These are phyloP conservation scores for Anoura caudifer DNA, from an alignment of 2,113 vertebrate species.

Conservation along the genomic window DNA sequence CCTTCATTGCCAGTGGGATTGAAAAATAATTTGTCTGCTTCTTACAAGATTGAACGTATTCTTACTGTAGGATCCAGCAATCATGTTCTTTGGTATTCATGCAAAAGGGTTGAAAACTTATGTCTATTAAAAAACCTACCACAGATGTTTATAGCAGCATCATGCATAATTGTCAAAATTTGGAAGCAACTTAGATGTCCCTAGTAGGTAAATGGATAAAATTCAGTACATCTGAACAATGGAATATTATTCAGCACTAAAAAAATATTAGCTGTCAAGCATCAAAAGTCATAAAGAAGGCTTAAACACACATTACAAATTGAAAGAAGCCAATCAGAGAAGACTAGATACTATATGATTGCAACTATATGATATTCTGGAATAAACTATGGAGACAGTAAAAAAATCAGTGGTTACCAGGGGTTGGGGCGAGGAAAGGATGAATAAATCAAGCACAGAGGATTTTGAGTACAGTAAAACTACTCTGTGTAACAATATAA, in stretches of 20 bases:
- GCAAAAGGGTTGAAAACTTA: not conserved
- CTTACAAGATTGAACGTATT: not conserved
- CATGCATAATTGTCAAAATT: not conserved
- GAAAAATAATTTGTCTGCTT: not conserved
- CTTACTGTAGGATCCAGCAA: not conserved
- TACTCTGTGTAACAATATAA: not conserved
- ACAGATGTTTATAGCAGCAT: not conserved
- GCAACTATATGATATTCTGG: no score
- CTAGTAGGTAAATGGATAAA: not conserved
- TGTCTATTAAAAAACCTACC: not conserved
- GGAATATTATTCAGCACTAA: not conserved
- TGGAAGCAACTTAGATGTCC: not conserved
- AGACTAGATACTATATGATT: not conserved
- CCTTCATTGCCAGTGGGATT: not conserved
- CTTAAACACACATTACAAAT: not conserved
- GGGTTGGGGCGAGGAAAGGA: not conserved
- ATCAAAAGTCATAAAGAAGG: not conserved
- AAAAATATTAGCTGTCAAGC: not conserved
- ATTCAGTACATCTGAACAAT: not conserved
- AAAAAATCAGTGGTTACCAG: not conserved
- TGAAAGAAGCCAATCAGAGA: not conserved
- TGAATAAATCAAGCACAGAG: not conserved
- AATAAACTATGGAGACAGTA: no score
- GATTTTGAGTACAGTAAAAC: not conserved
- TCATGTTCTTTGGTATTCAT: not conserved